A percentile compares a stretch with the other conserved stretches of the same genome.
phyloP scores from a whole-genome alignment of 2,888 invertebrate species.

The Cheilosia vulpina region DNA sequence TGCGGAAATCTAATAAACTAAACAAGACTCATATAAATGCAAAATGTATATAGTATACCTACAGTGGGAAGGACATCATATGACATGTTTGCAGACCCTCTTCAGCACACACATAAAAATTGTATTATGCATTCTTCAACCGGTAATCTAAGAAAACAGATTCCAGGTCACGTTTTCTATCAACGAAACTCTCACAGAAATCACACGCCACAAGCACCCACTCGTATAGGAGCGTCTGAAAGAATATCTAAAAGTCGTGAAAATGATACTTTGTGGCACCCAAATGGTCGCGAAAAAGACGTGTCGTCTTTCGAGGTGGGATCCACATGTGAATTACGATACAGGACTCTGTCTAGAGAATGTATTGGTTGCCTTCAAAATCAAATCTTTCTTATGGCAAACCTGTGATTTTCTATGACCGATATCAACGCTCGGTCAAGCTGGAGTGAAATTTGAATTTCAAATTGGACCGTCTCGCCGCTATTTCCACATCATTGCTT shows the following conservation, averaged over 20 bases:
- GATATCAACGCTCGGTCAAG: too few species aligned
- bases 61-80: not conserved
- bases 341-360: too few species aligned
- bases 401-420: too few species aligned
- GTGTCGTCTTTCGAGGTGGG: not conserved
- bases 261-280: not conserved
- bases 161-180: conserved; percentile 51
- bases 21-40: too few species aligned
- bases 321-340: too few species aligned
- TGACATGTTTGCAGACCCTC: conserved; percentile 12
- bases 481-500: conserved; percentile 45
- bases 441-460: conserved; percentile 45
- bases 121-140: conserved; percentile 16
- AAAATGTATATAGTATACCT: too few species aligned
- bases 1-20: too few species aligned
- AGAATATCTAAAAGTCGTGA: not conserved
- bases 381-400: too few species aligned
- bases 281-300: not conserved
- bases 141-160: conserved; percentile 26
- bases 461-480: conserved; percentile 30
- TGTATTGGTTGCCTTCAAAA: not conserved
- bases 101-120: not conserved
- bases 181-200: conserved; percentile 5
- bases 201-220: not conserved
- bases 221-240: not conserved